A percentile compares a stretch with the other conserved stretches of the same genome.
Conservation (phyloP, 1,140 invertebrate genomes). For the Lerema accius region DNA sequence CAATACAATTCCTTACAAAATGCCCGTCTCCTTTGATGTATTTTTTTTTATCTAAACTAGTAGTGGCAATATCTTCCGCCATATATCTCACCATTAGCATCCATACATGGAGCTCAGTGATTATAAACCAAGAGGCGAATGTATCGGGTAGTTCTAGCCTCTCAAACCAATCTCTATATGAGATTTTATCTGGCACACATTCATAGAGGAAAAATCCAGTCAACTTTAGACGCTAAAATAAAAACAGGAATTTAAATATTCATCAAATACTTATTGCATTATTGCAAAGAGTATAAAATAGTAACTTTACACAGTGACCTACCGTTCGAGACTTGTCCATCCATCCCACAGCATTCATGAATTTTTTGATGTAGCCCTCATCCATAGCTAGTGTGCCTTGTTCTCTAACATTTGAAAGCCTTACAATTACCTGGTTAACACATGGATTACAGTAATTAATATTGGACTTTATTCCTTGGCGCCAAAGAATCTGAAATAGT, state of each 20-base stretch:
- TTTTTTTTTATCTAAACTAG: constrained; percentile 67
- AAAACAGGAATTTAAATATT: constrained; percentile 14
- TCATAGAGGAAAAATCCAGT: constrained; percentile 86
- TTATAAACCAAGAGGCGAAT: constrained; percentile 92
- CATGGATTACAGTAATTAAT: constrained; percentile 26
- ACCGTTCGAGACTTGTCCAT: constrained; percentile 74
- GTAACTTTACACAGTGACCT: constrained; percentile 38
- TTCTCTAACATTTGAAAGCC: constrained; percentile 38
- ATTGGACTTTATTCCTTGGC: constrained; percentile 5
- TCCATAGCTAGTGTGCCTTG: constrained; percentile 64
- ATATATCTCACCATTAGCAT: constrained; percentile 89
- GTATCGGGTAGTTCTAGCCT: constrained; percentile 89
- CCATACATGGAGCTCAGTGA: constrained; percentile 94
- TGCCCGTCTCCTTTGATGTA: constrained; percentile 85
- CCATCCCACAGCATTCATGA: constrained; percentile 79
- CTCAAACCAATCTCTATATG: constrained; percentile 85
- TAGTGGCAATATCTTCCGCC: constrained; percentile 84
- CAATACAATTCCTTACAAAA: constrained; percentile 87
- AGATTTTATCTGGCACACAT: constrained; percentile 84
- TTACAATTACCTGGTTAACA: constrained; percentile 20
- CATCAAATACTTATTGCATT: constrained; percentile 11
- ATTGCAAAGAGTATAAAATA: no score
- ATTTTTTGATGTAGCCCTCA: constrained; percentile 74
- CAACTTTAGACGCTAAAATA: constrained; percentile 83
- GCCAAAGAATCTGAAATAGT: constrained; percentile 18